Evolutionary conservation across 1,140 invertebrate species (phyloP).

Genomic region (Panulirus ornatus): DNA sequence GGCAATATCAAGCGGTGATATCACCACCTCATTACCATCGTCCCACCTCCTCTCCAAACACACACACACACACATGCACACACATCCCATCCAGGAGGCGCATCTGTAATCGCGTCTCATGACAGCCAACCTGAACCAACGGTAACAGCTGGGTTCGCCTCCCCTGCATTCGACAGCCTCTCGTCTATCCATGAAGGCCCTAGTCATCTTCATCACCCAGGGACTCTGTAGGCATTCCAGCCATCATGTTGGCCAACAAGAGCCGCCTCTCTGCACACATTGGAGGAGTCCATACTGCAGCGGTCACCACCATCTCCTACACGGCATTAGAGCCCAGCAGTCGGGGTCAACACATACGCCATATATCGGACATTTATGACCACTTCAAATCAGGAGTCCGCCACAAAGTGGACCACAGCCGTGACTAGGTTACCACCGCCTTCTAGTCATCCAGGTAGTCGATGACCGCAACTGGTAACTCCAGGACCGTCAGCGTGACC

Average conservation of each 20-base stretch:
- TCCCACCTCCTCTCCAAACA: background rate
- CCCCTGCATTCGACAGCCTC: no score
- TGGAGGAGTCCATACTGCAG: background rate
- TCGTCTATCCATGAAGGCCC: no score
- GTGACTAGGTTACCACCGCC: slow-evolving; percentile 8
- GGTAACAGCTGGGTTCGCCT: no score
- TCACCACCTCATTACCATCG: background rate
- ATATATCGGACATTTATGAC: slow-evolving; percentile 77
- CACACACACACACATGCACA: no score
- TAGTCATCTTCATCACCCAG: no score
- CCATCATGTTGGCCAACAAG: background rate
- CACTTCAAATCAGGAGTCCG: slow-evolving; percentile 78
- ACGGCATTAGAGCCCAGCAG: slow-evolving; percentile 39
- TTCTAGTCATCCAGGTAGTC: slow-evolving; percentile 49
- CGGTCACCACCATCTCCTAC: background rate
- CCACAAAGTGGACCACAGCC: slow-evolving; percentile 76
- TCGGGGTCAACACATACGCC: slow-evolving; percentile 76
- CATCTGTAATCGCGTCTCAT: no score
- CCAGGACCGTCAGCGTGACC: background rate
- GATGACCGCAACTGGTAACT: background rate
- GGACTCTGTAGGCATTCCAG: slow-evolving; percentile 4
- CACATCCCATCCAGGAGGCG: no score
- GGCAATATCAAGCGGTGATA: no score
- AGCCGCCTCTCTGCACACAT: background rate
- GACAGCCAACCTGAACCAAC: no score